A percentile compares a stretch with the other conserved stretches of the same genome.
Conservation (phyloP, 2,797 vertebrate species). For the Lutjanus argentimaculatus region DNA sequence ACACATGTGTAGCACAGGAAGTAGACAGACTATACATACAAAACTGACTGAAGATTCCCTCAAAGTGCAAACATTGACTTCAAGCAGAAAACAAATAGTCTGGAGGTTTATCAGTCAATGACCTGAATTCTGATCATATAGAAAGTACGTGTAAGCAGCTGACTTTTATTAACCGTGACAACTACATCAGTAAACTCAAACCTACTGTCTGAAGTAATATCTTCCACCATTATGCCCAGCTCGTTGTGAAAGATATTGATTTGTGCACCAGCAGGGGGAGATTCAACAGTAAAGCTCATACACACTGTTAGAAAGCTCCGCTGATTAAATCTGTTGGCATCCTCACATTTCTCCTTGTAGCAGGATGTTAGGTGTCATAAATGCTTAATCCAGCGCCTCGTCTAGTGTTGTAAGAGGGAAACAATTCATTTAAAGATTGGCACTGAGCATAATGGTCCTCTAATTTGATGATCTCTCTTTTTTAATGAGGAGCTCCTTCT, state of each 20-base stretch:
- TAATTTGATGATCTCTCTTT: conserved; percentile 11
- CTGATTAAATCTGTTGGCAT: conserved; percentile 59
- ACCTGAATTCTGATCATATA: conserved; percentile 1
- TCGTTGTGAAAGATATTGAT: conserved; percentile 39
- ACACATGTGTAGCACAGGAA: conserved; percentile 29
- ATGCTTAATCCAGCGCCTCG: conserved; percentile 40
- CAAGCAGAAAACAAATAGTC: conserved; percentile 4
- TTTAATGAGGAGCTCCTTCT: conserved; percentile 5
- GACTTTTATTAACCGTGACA: conserved; percentile 17
- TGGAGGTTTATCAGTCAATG: not conserved
- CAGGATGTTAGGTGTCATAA: conserved; percentile 47
- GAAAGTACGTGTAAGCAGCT: not conserved
- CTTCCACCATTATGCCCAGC: conserved; percentile 29
- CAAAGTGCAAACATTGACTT: conserved; percentile 4
- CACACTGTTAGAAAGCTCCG: conserved; percentile 18
- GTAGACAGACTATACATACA: not conserved
- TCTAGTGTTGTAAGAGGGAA: conserved; percentile 24
- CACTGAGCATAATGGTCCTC: not conserved
- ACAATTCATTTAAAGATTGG: conserved; percentile 22
- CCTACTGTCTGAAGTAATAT: conserved; percentile 38
- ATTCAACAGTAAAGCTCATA: conserved; percentile 23
- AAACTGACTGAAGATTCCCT: conserved; percentile 6
- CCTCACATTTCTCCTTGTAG: conserved; percentile 31
- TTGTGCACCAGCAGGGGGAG: conserved; percentile 26
- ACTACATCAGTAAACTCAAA: conserved; percentile 12